A percentile compares a stretch with the other conserved stretches of the same genome.
Conservation (phyloP, 2,888 invertebrate species). For the Dorcus hopei region DNA sequence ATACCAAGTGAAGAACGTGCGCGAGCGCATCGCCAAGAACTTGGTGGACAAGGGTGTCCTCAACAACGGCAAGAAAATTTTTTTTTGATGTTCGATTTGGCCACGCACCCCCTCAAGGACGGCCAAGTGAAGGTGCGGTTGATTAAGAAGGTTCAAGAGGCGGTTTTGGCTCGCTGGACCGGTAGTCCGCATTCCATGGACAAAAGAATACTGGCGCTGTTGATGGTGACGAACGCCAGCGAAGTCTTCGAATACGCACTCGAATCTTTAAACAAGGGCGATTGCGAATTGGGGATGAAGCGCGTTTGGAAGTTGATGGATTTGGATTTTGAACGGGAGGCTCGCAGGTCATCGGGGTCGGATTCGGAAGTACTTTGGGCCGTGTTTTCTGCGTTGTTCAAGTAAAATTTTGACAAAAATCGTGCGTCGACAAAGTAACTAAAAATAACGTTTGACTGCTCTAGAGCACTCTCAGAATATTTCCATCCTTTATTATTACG, state of each 20-base stretch:
- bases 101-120: slow-evolving; percentile 93
- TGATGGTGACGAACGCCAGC: slow-evolving; percentile 89
- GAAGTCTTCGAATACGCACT: slow-evolving; percentile 97
- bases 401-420: too few species aligned
- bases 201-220: slow-evolving; percentile 79
- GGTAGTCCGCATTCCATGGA: slow-evolving; percentile 94
- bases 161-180: slow-evolving; percentile 86
- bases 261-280: slow-evolving; percentile 87
- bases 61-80: slow-evolving; percentile 96
- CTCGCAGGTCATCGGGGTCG: slow-evolving; percentile 52
- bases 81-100: slow-evolving; percentile 93
- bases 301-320: slow-evolving; percentile 85
- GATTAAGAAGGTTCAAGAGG: slow-evolving; percentile 93
- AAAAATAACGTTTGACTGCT: too few species aligned
- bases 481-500: too few species aligned
- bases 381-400: slow-evolving; percentile 53
- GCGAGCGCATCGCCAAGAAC: slow-evolving; percentile 94
- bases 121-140: slow-evolving; percentile 86
- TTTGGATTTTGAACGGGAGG: slow-evolving; percentile 67
- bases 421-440: too few species aligned
- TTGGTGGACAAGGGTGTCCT: slow-evolving; percentile 95
- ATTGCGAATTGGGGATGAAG: slow-evolving; percentile 92
- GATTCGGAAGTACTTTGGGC: slow-evolving; percentile 70
- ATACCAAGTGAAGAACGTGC: slow-evolving; percentile 93
- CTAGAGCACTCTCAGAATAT: too few species aligned